Conservation (phyloP, 2,888 invertebrate genomes). For the Philereme transversata region DNA sequence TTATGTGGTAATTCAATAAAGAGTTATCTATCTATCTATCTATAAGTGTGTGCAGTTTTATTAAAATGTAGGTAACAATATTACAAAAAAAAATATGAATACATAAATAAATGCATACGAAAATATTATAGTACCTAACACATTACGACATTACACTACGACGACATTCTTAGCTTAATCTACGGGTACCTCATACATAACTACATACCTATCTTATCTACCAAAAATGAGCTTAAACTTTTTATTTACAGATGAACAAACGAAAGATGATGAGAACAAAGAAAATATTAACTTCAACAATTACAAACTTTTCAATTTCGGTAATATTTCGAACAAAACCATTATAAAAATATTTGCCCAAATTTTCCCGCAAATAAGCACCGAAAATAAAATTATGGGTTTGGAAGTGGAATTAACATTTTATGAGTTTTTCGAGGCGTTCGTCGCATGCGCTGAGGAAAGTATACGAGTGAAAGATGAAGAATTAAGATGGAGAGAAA, state of each 20-base stretch:
- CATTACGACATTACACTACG: too few species aligned
- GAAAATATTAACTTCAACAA: conserved; percentile 14
- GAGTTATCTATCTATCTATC: too few species aligned
- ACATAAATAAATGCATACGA: too few species aligned
- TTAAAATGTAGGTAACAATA: too few species aligned
- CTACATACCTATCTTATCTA: too few species aligned
- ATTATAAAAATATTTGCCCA: conserved; percentile 61
- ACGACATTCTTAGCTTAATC: too few species aligned
- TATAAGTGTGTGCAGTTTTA: too few species aligned
- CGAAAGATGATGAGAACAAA: conserved; percentile 29
- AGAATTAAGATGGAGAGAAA: conserved; percentile 50
- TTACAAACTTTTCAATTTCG: conserved; percentile 62
- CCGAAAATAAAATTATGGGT: conserved; percentile 63
- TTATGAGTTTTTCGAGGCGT: conserved; percentile 85
- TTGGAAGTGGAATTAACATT: conserved; percentile 82
- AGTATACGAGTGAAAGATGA: conserved; percentile 61
- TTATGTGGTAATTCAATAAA: too few species aligned
- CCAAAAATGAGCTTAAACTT: neutral
- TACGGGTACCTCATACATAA: too few species aligned
- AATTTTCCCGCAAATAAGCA: conserved; percentile 77
- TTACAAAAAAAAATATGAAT: too few species aligned
- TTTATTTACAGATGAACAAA: conserved; percentile 49
- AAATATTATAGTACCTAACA: too few species aligned
- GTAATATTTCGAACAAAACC: conserved; percentile 61
- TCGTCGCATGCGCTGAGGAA: conserved; percentile 71